A percentile compares a stretch with the other conserved stretches of the same genome.
These are phyloP conservation scores for Aleiodes alternator DNA, from an alignment of 2,888 invertebrate species.

Conservation along the genomic window DNA sequence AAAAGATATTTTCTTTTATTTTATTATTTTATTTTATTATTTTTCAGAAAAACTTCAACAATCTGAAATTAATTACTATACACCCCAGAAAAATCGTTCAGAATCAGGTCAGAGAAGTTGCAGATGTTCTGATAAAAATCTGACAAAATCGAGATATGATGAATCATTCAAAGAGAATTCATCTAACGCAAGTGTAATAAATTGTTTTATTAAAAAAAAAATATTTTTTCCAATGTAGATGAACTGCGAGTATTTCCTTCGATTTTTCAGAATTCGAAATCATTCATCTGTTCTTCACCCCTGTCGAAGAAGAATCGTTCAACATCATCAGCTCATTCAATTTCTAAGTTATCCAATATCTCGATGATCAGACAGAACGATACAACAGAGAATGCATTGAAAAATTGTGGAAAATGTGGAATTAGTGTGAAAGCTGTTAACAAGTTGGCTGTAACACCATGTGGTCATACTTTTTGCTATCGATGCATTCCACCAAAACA, in stretches of 20 bases:
- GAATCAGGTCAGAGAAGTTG: neutral
- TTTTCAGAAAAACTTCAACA: neutral
- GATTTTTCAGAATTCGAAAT: neutral
- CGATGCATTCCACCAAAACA: conserved; percentile 44
- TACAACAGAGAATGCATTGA: neutral
- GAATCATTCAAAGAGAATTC: too few species aligned
- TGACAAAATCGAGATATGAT: too few species aligned
- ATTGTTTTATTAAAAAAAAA: neutral
- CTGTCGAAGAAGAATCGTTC: neutral
- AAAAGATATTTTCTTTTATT: neutral
- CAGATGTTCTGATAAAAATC: neutral
- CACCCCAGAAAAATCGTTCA: neutral
- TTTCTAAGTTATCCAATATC: conserved; percentile 1
- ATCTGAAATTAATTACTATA: neutral
- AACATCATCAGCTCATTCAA: neutral
- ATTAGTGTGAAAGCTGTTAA: conserved; percentile 41
- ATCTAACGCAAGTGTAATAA: neutral
- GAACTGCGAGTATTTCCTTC: too few species aligned
- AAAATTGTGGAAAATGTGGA: conserved; percentile 44
- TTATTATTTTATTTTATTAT: too few species aligned
- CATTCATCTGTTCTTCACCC: neutral
- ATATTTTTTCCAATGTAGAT: too few species aligned
- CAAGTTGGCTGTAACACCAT: conserved; percentile 45
- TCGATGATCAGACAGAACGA: neutral
- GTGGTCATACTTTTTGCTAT: conserved; percentile 53